Evolutionary conservation across 2,113 vertebrate species (phyloP).

Genomic region (Podilymbus podiceps): DNA sequence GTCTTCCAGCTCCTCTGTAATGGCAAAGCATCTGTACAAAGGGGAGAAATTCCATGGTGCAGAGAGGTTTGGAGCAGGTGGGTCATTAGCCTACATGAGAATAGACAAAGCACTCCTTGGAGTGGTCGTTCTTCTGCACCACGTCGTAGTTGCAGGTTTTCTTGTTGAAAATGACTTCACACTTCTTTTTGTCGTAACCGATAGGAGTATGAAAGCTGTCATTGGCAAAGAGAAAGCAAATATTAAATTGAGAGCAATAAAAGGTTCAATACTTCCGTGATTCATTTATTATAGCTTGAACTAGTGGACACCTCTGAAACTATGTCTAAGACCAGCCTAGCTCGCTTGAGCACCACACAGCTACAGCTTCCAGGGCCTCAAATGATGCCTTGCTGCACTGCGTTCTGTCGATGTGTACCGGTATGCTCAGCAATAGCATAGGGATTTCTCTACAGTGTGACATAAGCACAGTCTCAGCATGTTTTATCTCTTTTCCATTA

Average conservation of each 20-base stretch:
- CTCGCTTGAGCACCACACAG: neutral
- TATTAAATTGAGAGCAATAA: neutral
- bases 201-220: neutral
- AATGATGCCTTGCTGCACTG: neutral
- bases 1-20: neutral
- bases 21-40: neutral
- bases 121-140: neutral
- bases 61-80: neutral
- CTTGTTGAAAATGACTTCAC: neutral
- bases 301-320: neutral
- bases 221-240: neutral
- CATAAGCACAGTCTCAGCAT: neutral
- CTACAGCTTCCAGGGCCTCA: neutral
- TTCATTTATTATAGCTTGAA: neutral
- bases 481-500: neutral
- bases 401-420: neutral
- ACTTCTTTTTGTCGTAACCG: neutral
- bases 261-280: neutral
- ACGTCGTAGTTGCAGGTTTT: neutral
- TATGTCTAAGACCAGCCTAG: neutral
- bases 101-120: fast-evolving
- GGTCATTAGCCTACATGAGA: neutral
- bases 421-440: neutral
- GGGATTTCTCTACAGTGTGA: neutral
- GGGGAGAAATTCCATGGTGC: neutral